Base-by-base conservation (phyloP, 2,113 vertebrate species). In the Pluvialis apricaria region DNA sequence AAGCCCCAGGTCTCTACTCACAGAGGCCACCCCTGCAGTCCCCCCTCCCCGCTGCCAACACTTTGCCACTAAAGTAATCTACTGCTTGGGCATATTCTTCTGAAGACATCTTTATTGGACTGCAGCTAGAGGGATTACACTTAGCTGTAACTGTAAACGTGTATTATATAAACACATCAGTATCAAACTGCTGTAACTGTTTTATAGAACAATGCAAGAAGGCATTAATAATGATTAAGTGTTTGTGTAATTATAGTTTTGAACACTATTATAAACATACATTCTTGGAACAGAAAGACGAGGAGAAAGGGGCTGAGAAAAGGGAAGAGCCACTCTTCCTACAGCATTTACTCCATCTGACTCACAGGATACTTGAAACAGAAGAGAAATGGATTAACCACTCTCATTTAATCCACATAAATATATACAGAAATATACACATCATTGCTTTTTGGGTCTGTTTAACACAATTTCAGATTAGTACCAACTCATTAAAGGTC, bases 11-110 rank as follows among this genome's bases (percentile, higher is more conserved):
- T 26, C 28, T 87, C 61, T 40, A 64, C 32, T 55, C 34, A 31
- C 0, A 3, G 34, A 44, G 15, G 29, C 29, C 2, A 2, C 13
- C 29, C 47, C 52, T 78, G 47, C 20, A 79, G 38, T 13, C 4
- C 9, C 25, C 10, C 40, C 2, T 1, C 16, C 15, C 36, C 2
- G 2, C n/a, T n/a, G 25, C 24, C 42, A 64, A 45, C 19, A 52
- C 2, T 20, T 49, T 78, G 32, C 45, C 51, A 87, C n/a, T 0
- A 38, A 7, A 38, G 24, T n/a, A 49, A 88, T 28, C 15, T 44
- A 45, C 31, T 68, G 16, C 47, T 38, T 14, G n/a, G 49, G 21
- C 5, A 14, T 28, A 15, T 54, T 90, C 34, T 82, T 71, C 66
- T 65, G 29, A 80, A 80, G 64, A 40, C 36, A 76, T 65, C 61